Percentiles rank a stretch among this genome's conserved stretches.
Conservation (phyloP, 2,797 vertebrate genomes). For the Poeciliopsis gracilis region DNA sequence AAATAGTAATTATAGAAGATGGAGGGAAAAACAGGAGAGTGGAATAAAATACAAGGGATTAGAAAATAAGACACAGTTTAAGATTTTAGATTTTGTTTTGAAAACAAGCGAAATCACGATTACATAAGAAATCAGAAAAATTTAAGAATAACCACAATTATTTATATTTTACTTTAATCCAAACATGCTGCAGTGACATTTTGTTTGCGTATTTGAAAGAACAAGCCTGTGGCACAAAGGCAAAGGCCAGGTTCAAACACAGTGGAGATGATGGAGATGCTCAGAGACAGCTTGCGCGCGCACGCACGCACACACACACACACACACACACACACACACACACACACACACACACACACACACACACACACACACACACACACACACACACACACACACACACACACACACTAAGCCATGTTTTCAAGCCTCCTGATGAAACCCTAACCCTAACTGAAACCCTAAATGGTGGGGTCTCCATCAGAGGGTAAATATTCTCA, state of each 20-base stretch:
- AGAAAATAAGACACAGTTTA: background rate
- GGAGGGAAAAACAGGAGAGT: background rate
- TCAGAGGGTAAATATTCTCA: background rate
- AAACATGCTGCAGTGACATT: constrained; percentile 30
- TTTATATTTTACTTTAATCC: background rate
- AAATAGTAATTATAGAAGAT: background rate
- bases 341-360: background rate
- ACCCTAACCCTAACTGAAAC: background rate
- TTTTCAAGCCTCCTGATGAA: background rate
- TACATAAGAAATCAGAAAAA: background rate
- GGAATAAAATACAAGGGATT: background rate
- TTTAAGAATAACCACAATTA: no score
- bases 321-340: background rate
- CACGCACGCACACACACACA: background rate
- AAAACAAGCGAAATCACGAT: background rate
- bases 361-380: constrained; percentile 19
- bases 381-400: background rate
- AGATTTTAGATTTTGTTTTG: background rate
- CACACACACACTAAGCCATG: background rate
- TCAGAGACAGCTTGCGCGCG: constrained; percentile 47
- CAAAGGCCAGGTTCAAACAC: constrained; percentile 33
- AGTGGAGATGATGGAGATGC: constrained; percentile 66
- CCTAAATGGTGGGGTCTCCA: background rate
- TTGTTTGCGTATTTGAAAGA: background rate
- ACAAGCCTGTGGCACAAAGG: constrained; percentile 31